Evolutionary conservation across 2,888 invertebrate species (phyloP).

Genomic region (Caenorhabditis sinica): DNA sequence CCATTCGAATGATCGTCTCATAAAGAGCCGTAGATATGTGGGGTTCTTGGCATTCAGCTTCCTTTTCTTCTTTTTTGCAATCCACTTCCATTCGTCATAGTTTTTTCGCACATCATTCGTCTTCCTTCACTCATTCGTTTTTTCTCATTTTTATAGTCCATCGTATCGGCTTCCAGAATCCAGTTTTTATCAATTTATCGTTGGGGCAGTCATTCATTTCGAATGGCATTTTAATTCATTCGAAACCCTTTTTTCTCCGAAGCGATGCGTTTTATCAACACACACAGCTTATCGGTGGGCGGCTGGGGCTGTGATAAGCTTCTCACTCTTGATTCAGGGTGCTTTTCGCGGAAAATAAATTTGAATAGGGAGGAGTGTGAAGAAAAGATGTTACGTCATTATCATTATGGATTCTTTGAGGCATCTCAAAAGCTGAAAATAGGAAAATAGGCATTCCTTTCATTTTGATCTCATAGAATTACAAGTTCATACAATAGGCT

Average conservation of each 20-base stretch:
- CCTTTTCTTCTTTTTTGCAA: conserved; percentile 30
- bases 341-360: conserved; percentile 20
- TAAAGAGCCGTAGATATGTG: conserved; percentile 59
- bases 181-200: conserved; percentile 54
- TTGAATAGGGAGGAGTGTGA: neutral
- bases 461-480: neutral
- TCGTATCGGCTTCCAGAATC: conserved; percentile 7
- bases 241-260: conserved; percentile 28
- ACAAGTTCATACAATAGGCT: neutral
- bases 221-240: conserved; percentile 26
- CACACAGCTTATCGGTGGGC: conserved; percentile 28
- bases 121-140: neutral
- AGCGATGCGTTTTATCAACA: conserved; percentile 5
- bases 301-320: conserved; percentile 30
- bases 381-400: conserved; percentile 1
- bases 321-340: conserved; percentile 14
- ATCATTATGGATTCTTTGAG: neutral
- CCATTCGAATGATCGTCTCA: conserved; percentile 57
- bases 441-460: neutral
- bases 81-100: conserved; percentile 12
- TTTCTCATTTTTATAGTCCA: neutral
- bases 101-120: conserved; percentile 22
- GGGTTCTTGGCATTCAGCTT: conserved; percentile 45
- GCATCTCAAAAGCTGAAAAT: too few species aligned
- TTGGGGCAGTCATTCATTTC: neutral